Conservation (phyloP, 1,140 invertebrate species). For the Anastrepha ludens region DNA sequence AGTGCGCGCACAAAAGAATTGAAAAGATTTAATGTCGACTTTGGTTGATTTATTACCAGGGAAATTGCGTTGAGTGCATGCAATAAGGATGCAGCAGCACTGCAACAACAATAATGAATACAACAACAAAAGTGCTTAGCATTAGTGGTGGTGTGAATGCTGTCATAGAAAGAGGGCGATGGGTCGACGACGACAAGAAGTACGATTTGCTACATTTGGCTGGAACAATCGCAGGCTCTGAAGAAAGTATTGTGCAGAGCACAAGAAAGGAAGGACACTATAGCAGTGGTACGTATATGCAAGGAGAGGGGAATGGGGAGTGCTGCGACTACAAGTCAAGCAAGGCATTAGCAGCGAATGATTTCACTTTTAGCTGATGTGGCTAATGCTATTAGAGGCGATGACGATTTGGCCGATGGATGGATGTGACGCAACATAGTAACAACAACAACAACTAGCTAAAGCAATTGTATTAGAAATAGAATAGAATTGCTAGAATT, state of each 20-base stretch:
- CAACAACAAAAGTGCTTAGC: slow-evolving; percentile 14
- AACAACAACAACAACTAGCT: neutral
- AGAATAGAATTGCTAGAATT: slow-evolving; percentile 40
- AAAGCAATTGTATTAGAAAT: slow-evolving; percentile 27
- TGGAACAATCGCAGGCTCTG: slow-evolving; percentile 18
- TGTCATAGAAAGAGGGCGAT: slow-evolving; percentile 18
- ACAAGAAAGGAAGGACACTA: slow-evolving; percentile 39
- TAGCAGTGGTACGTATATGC: neutral
- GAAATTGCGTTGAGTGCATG: slow-evolving; percentile 71
- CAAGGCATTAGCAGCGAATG: slow-evolving; percentile 33
- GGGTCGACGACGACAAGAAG: neutral
- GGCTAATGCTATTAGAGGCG: slow-evolving; percentile 46
- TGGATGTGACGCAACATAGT: neutral
- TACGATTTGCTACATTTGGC: slow-evolving; percentile 32
- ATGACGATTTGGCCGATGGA: slow-evolving; percentile 29
- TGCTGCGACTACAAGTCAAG: neutral
- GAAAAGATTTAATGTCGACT: slow-evolving; percentile 74
- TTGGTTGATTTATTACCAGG: slow-evolving; percentile 74
- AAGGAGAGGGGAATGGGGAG: neutral
- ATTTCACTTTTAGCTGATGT: slow-evolving; percentile 50
- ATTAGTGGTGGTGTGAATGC: slow-evolving; percentile 43
- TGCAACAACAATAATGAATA: slow-evolving; percentile 11
- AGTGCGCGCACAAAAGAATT: slow-evolving; percentile 58
- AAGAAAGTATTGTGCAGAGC: neutral
- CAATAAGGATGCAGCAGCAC: slow-evolving; percentile 36